A percentile compares a stretch with the other conserved stretches of the same genome.
phyloP scores from a whole-genome alignment of 2,888 invertebrate species.

The Xestia rhomboidea region DNA sequence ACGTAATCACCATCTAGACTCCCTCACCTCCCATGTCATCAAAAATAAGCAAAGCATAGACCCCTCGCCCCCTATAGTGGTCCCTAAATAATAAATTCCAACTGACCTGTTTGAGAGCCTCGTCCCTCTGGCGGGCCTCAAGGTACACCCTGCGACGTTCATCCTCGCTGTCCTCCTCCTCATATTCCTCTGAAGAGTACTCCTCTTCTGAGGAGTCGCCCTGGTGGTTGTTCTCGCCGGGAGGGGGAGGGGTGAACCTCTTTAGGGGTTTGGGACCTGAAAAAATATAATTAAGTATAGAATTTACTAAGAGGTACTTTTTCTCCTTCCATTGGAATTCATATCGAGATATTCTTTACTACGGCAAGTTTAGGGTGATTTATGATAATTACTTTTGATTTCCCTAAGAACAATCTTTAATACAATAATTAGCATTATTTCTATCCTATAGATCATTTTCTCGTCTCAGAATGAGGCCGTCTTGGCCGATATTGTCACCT shows the following conservation, averaged over 20 bases:
- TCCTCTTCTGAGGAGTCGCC: slow-evolving; percentile 75
- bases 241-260: slow-evolving; percentile 97
- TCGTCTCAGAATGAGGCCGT: too few relatives aligned
- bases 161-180: slow-evolving; percentile 90
- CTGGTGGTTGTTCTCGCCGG: slow-evolving; percentile 90
- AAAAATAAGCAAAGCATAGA: too few relatives aligned
- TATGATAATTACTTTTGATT: too few relatives aligned
- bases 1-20: too few relatives aligned
- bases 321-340: neutral
- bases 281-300: neutral
- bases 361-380: too few relatives aligned
- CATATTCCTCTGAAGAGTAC: slow-evolving; percentile 75
- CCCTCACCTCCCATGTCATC: too few relatives aligned
- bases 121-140: slow-evolving; percentile 90
- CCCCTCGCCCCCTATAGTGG: too few relatives aligned
- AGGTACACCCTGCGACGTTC: slow-evolving; percentile 86
- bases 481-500: too few relatives aligned
- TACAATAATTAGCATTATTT: neutral
- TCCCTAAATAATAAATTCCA: neutral
- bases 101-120: slow-evolving; percentile 92
- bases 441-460: neutral
- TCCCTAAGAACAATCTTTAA: neutral
- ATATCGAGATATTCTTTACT: neutral
- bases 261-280: slow-evolving; percentile 95
- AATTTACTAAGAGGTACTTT: neutral